Conservation (phyloP, 2,797 vertebrate genomes). For the Brachyrhaphis roseni region DNA sequence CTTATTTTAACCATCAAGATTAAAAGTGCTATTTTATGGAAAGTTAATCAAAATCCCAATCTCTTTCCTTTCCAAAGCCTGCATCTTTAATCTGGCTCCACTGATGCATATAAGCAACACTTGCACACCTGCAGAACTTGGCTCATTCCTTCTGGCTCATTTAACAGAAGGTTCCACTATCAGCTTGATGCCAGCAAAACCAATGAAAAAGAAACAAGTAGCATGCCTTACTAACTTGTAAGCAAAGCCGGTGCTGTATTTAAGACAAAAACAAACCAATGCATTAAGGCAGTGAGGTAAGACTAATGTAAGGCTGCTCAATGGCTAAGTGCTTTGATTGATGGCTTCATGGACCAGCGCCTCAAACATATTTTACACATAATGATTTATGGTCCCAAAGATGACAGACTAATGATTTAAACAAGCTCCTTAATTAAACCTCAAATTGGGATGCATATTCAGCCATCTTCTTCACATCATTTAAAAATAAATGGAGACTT, state of each 20-base stretch:
- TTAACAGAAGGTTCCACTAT: constrained; percentile 16
- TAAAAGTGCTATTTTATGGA: not conserved
- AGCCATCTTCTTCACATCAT: constrained; percentile 33
- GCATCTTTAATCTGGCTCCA: constrained; percentile 1
- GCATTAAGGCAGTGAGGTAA: constrained; percentile 51
- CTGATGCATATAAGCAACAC: constrained; percentile 15
- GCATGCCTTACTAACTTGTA: constrained; percentile 11
- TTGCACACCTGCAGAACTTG: not conserved
- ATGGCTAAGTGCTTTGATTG: constrained; percentile 69
- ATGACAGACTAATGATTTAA: constrained; percentile 77
- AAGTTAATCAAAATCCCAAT: not conserved
- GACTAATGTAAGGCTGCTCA: constrained; percentile 57
- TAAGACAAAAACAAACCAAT: constrained; percentile 36
- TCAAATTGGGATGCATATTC: constrained; percentile 73
- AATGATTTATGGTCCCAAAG: constrained; percentile 75
- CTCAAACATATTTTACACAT: constrained; percentile 58
- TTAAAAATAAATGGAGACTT: not conserved
- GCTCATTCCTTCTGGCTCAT: constrained; percentile 3
- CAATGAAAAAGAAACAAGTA: constrained; percentile 3
- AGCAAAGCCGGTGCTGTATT: constrained; percentile 21
- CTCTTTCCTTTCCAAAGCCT: not conserved
- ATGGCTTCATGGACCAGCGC: constrained; percentile 60
- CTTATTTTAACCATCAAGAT: not conserved
- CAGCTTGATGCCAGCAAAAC: constrained; percentile 19
- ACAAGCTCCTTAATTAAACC: constrained; percentile 82